Conservation (phyloP, 2,888 invertebrate species). For the Electrophaes corylata region DNA sequence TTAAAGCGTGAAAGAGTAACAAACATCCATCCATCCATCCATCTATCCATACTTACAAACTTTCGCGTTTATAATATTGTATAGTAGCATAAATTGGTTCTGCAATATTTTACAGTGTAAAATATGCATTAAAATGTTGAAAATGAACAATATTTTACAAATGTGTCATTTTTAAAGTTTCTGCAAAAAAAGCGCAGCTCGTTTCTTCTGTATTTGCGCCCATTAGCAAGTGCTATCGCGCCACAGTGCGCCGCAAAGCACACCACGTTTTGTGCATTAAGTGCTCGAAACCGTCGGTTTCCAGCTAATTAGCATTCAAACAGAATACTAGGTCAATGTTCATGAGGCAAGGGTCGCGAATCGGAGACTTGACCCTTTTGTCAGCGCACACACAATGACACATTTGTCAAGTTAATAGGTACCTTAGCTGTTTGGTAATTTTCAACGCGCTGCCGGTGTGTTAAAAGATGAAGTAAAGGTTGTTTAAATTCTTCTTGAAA, state of each 20-base stretch:
- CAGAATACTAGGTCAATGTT: constrained; percentile 63
- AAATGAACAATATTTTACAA: neutral
- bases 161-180: constrained; percentile 30
- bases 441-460: neutral
- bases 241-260: constrained; percentile 22
- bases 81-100: too few relatives aligned
- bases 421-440: neutral
- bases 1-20: too few relatives aligned
- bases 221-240: constrained; percentile 39
- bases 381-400: constrained; percentile 13
- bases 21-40: too few relatives aligned
- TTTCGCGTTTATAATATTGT: too few relatives aligned
- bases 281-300: constrained; percentile 24
- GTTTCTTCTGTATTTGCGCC: constrained; percentile 37
- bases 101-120: too few relatives aligned
- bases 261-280: constrained; percentile 31
- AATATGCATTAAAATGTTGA: neutral
- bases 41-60: too few relatives aligned
- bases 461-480: neutral
- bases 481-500: neutral
- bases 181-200: constrained; percentile 31
- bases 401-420: constrained; percentile 10
- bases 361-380: constrained; percentile 38
- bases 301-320: constrained; percentile 59
- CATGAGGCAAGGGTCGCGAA: constrained; percentile 48